Evolutionary conservation across 1,140 invertebrate genomes (phyloP).

Genomic region (Drosophila navojoa): DNA sequence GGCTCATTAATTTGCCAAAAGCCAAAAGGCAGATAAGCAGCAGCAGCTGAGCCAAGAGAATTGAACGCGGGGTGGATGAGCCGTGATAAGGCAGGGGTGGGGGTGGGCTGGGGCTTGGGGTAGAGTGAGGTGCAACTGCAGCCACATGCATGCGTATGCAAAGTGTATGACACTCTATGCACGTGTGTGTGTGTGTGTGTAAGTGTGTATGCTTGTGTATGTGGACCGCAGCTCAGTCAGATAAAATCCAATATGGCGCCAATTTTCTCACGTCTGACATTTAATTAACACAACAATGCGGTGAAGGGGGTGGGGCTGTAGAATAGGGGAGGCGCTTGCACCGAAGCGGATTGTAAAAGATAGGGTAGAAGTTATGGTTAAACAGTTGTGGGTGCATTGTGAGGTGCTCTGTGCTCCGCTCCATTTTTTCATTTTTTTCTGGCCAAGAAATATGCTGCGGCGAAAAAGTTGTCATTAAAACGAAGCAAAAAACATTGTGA

Average conservation of each 20-base stretch:
- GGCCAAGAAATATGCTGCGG: slow-evolving; percentile 58
- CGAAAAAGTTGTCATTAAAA: slow-evolving; percentile 68
- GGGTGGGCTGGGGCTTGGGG: too few species aligned
- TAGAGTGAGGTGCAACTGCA: slow-evolving; percentile 2
- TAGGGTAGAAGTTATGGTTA: slow-evolving; percentile 14
- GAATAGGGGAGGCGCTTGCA: background rate
- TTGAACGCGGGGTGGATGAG: slow-evolving; percentile 12
- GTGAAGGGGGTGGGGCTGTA: background rate
- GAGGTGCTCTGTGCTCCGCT: background rate
- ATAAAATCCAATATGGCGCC: slow-evolving; percentile 82
- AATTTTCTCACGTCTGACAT: slow-evolving; percentile 82
- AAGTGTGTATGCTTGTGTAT: slow-evolving; percentile 5
- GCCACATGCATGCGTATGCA: slow-evolving; percentile 43
- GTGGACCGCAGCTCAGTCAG: slow-evolving; percentile 53
- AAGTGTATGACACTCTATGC: slow-evolving; percentile 15
- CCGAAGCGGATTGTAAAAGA: background rate
- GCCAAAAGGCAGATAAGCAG: slow-evolving; percentile 79
- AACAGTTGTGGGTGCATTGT: slow-evolving; percentile 13
- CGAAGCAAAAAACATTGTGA: slow-evolving; percentile 40
- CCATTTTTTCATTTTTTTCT: background rate
- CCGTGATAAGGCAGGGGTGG: background rate
- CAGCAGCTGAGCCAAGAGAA: slow-evolving; percentile 41
- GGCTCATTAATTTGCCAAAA: slow-evolving; percentile 83
- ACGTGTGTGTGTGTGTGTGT: slow-evolving; percentile 5
- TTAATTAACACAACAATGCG: slow-evolving; percentile 82